Base-by-base conservation (phyloP, 2,797 vertebrate species). In the Bradypodion pumilum region DNA sequence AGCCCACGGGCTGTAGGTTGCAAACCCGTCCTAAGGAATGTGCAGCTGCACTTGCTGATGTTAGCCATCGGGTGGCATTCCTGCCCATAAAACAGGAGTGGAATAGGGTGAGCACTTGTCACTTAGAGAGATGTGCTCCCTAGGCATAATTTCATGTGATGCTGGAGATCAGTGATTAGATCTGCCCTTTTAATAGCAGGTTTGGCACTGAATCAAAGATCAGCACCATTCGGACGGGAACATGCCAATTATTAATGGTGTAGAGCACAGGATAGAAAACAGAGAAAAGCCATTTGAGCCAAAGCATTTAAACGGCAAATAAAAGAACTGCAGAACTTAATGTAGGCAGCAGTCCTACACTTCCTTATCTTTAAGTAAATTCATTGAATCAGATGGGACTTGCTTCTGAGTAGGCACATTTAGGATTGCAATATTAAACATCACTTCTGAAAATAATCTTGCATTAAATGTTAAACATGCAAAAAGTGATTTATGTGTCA, bases 61-160 rank as follows among this genome's bases (percentile, higher is more conserved):
- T 1, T 35, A 44, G 32, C 63, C 52, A 40, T 32, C 10, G 46
- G 56, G 23, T 65, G 85, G 70, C 27, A 62, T n/a, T 0, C 35
- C 78, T 73, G 80, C 25, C 44, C 66, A 0, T 0, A 62, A 74
- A 21, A 81, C 80, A 75, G 49, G 0, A 23, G 27, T 10, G 68
- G n/a, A n/a, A 46, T 46, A 21, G 0, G 0, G 23, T 60, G 35
- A 7, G 44, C 6, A 12, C 63, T 66, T 59, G 29, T 6, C 32
- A 46, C 25, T n/a, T 7, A 73, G 7, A 40, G 35, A n/a, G 23
- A 42, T 68, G 42, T 42, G 65, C 60, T 25, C 32, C 46, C 72
- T 21, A 19, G 29, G n/a, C 25, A 37, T 68, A 52, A 59, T 25
- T 15, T 27, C 10, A 60, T 27, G 19, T n/a, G 81, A 56, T 40